These are phyloP conservation scores for Desoria tigrina DNA, from an alignment of 2,888 invertebrate genomes.

Conservation along the genomic window DNA sequence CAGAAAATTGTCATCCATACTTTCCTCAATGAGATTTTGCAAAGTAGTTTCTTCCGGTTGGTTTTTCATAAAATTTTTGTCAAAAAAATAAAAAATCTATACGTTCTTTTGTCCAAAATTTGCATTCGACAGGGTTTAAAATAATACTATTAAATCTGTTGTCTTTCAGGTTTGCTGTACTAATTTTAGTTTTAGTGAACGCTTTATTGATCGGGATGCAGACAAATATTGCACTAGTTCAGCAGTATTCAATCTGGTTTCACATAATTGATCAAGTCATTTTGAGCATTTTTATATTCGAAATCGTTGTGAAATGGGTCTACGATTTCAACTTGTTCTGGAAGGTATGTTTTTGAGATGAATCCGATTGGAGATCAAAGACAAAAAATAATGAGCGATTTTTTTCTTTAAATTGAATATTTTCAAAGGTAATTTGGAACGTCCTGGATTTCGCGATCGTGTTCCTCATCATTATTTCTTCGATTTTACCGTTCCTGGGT, in stretches of 20 bases:
- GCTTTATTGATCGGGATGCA: slow-evolving; percentile 54
- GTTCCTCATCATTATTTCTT: slow-evolving; percentile 47
- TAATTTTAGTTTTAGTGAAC: slow-evolving; percentile 54
- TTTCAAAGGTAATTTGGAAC: slow-evolving; percentile 54
- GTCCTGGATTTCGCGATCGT: slow-evolving; percentile 55
- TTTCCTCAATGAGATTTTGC: slow-evolving; percentile 48
- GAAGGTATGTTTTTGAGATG: slow-evolving; percentile 39
- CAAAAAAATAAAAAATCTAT: background rate
- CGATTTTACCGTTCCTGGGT: slow-evolving; percentile 39
- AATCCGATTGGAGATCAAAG: too few relatives aligned
- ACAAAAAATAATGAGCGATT: background rate
- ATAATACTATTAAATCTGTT: background rate
- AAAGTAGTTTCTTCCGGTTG: slow-evolving; percentile 44
- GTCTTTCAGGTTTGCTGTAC: slow-evolving; percentile 32
- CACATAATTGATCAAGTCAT: slow-evolving; percentile 54
- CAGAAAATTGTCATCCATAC: slow-evolving; percentile 50
- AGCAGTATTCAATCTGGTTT: slow-evolving; percentile 44
- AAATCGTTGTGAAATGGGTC: slow-evolving; percentile 55
- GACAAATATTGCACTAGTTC: slow-evolving; percentile 46
- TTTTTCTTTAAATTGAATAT: background rate
- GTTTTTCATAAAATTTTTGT: too few relatives aligned
- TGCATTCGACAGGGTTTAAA: too few relatives aligned
- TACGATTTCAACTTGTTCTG: slow-evolving; percentile 55
- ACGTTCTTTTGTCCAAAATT: background rate
- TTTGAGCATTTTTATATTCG: slow-evolving; percentile 54